Conservation (phyloP, 2,888 invertebrate species). For the Drosophila colorata region DNA sequence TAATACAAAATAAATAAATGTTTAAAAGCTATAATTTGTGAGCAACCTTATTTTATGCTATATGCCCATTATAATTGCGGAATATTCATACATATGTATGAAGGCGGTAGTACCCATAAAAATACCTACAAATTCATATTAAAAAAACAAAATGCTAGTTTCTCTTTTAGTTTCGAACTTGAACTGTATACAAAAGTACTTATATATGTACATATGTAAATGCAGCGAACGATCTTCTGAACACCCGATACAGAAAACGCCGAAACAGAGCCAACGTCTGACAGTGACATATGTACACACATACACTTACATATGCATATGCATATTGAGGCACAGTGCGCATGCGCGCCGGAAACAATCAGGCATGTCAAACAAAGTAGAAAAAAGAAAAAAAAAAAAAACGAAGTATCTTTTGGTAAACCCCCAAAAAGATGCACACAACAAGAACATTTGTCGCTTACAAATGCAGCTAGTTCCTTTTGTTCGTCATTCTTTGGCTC, state of each 20-base stretch:
- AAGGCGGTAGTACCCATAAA: too few relatives aligned
- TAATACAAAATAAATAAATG: too few relatives aligned
- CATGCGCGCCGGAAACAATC: slow-evolving; percentile 58
- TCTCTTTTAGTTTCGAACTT: slow-evolving; percentile 11
- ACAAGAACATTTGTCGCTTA: slow-evolving; percentile 27
- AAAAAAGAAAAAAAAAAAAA: slow-evolving; percentile 6
- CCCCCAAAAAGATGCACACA: slow-evolving; percentile 16
- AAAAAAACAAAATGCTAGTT: background rate
- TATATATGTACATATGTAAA: slow-evolving; percentile 55
- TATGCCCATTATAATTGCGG: too few relatives aligned
- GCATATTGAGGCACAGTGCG: slow-evolving; percentile 28
- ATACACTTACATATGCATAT: background rate
- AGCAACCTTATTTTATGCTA: too few relatives aligned
- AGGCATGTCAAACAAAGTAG: slow-evolving; percentile 31
- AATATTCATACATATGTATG: too few relatives aligned
- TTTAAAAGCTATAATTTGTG: too few relatives aligned
- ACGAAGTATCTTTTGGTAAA: slow-evolving; percentile 39
- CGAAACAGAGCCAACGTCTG: slow-evolving; percentile 25
- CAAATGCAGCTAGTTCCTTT: background rate
- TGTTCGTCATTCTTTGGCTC: too few relatives aligned
- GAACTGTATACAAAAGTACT: slow-evolving; percentile 26
- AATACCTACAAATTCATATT: too few relatives aligned
- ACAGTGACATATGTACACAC: slow-evolving; percentile 48
- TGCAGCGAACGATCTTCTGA: slow-evolving; percentile 58
- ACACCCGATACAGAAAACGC: slow-evolving; percentile 38